These are phyloP conservation scores for Xenops minutus DNA, from an alignment of 2,797 vertebrate genomes.

Conservation along the genomic window DNA sequence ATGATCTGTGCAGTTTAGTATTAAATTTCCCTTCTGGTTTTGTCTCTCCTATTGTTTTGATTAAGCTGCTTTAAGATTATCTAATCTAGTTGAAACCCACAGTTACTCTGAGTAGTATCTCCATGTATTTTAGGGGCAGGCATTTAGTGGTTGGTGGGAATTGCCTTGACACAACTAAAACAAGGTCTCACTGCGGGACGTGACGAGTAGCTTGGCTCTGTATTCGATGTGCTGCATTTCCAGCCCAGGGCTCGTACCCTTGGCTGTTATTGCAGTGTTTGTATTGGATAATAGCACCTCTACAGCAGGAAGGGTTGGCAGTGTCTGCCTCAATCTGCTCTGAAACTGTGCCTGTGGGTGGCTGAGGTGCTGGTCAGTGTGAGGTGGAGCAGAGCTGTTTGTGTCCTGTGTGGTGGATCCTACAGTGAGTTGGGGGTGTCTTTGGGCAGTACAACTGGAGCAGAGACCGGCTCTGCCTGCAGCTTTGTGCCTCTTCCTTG, in stretches of 20 bases:
- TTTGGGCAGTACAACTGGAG: neutral
- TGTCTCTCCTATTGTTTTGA: neutral
- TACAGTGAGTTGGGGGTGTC: neutral
- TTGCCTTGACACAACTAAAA: neutral
- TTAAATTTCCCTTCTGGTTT: neutral
- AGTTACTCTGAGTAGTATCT: neutral
- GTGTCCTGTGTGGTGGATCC: neutral
- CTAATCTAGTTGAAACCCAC: neutral
- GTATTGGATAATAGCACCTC: neutral
- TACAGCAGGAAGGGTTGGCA: rapidly evolving
- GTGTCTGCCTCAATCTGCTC: neutral
- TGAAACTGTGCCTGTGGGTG: neutral
- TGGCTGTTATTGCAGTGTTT: neutral
- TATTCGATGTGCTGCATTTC: neutral
- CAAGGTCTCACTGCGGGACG: neutral
- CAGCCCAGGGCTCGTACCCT: neutral
- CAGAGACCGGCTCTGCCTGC: neutral
- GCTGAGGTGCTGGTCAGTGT: neutral
- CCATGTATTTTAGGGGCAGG: neutral
- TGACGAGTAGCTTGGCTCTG: neutral
- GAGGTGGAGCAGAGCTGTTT: neutral
- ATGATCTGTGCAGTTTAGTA: neutral
- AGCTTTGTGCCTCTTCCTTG: neutral
- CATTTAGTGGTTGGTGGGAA: neutral
- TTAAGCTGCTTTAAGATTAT: neutral